Base-by-base conservation (phyloP, 2,888 invertebrate species). In the Harmothoe impar region DNA sequence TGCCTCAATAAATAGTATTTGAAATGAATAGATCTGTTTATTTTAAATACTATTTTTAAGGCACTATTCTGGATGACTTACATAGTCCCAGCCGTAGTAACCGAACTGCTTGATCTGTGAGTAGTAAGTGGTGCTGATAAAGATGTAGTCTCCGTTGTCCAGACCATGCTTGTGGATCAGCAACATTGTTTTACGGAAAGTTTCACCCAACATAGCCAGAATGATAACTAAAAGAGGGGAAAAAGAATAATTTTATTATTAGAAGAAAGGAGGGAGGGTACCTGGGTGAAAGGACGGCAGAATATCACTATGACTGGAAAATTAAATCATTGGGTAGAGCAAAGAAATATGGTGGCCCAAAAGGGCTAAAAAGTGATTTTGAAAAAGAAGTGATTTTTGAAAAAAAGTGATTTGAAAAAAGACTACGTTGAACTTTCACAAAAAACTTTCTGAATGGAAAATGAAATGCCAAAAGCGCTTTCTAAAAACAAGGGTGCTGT, bases 101-200 rank as follows among this genome's bases (percentile, higher is more conserved):
- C 93, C 93, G 91, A 93, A 93, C 7, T 91, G 84, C 56, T 89
- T 72, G 31, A 35, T 72, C 29, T 92, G 93, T 23, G 77, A 84
- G 33, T 93, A 93, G 78, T 92, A 93, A 35, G 91, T 92, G 25
- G 93, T 89, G 62, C 91, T 91, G 10, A 93, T 90, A 72, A 93
- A 93, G 54, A 93, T 90, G 89, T 92, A 93, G 43, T 91, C 89
- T 12, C 93, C 93, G 33, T 91, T 89, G 15, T 90, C 91, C 15
- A 91, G 90, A 0, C 92, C 92, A 52, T 92, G 90, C 0, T 92
- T 88, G 78, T 90, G 33, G 17, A 92, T 92, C 0, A 91, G n/a
- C 3, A 91, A 17, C 91, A 93, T 91, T 7, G 93, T 31, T 29
- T 86, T 23, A 15, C 93, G 33, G 25, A 93, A 56, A 0, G 92